Base-by-base conservation (phyloP, 2,888 invertebrate species). In the Synergus itoensis region DNA sequence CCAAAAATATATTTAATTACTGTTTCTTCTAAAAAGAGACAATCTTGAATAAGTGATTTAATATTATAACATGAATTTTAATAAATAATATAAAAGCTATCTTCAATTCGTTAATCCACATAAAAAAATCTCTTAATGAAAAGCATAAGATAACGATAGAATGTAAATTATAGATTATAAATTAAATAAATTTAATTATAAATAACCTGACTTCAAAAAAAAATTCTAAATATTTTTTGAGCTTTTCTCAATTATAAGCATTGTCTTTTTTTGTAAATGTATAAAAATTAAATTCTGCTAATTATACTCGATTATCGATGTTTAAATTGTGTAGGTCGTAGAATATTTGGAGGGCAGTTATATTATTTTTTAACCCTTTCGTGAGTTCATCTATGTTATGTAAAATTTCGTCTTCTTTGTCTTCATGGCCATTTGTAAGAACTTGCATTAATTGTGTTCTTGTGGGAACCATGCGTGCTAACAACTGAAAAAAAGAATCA, bases 391-490 rank as follows among this genome's bases (percentile, higher is more conserved):
- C 88, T 89, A 94, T 91, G 60, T 92, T 91, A 9, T 84, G 84
- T 28, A 93, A 83, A 8, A 93, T 88, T 14, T 87, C 80, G 9
- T 91, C 91, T 57, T 93, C 92, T 48, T 87, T 88, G 21, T 89
- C 85, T 28, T 89, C 85, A 73, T 89, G 84, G 62, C 91, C 94
- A 88, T 91, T 92, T 83, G 91, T 94, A 88, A 94, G 93, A 81
- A 93, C 93, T 84, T 92, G 91, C 80, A 94, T 86, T 36, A 95
- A 88, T 87, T 95, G 94, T 16, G 93, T 93, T 78, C 95, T 93
- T 8, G 93, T 93, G 64, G 96, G 96, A 76, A 94, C 93, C 94
- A 95, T 94, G 86, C 94, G 94, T 84, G 94, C 94, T 81, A 96
- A 93, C 8, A 96, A 90, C 96, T 96, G 92, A 81, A 93, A 93